Base-by-base conservation (phyloP, 2,113 vertebrate genomes). In the Hucho hucho region DNA sequence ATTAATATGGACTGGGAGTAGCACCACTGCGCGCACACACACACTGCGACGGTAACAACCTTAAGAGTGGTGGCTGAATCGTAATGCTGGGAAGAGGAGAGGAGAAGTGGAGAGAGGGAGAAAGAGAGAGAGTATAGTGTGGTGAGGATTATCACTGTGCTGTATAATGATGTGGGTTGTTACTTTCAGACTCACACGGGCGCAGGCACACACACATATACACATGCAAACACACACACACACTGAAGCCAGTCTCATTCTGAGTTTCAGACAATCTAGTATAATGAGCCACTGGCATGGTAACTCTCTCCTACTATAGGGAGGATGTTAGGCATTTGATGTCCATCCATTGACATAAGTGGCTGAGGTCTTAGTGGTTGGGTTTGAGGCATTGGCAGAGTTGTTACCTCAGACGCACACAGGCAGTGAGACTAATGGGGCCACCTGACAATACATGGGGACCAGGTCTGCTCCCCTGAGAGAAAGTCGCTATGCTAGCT, bases 151-250 rank as follows among this genome's bases (percentile, higher is more conserved):
- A 78, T 82, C 73, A 37, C 77, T 81, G 81, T 74, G 76, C 86
- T 78, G 86, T 84, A 84, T 88, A 87, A 84, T 85, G 83, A 89
- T 85, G 78, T 72, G 73, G 84, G 75, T 73, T 81, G 77, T 80
- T 85, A 79, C 64, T 68, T 28, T 65, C 37, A 24, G 32, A 65
- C 73, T 59, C 63, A 28, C 78, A 25, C 73, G 37, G 66, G 66
- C 66, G 59, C 76, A 69, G 64, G 73, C 64, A 61, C 70, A 61
- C 66, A 81, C 78, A 75, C 25, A 18, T 32, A 75, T 7, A 69
- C 68, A 49, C 43, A 49, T 12, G 25, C 37, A 69, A n/a, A 69
- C 68, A 47, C 22, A 25, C 37, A 49, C 18, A 49, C 46, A 47
- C 43, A 69, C 20, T 22, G 20, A 2, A 25, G 29, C 16, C 66